These are phyloP conservation scores for Xyrauchen texanus DNA, from an alignment of 2,113 vertebrate species.

Conservation along the genomic window DNA sequence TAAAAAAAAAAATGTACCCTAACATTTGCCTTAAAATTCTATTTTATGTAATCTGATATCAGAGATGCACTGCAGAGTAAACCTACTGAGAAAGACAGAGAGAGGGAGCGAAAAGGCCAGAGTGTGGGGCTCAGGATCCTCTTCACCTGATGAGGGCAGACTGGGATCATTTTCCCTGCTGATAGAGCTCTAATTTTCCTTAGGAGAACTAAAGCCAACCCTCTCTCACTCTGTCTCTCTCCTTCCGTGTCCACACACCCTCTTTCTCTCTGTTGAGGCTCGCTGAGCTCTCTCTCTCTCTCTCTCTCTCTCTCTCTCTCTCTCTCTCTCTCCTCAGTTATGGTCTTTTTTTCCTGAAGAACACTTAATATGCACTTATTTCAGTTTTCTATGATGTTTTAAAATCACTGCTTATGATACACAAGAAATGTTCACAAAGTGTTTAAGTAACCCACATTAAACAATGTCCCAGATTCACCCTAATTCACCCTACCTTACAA, in stretches of 20 bases:
- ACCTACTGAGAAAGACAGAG: background rate
- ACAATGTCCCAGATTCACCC: background rate
- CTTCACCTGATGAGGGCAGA: conserved; percentile 79
- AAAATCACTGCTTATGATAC: conserved; percentile 11
- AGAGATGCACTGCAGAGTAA: background rate
- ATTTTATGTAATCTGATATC: background rate
- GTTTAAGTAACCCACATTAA: background rate
- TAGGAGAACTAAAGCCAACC: conserved; percentile 50
- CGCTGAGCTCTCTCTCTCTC: background rate
- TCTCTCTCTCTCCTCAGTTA: too few relatives aligned
- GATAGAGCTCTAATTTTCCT: conserved; percentile 58
- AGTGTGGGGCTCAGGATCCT: conserved; percentile 49
- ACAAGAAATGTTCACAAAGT: background rate
- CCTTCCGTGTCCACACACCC: background rate
- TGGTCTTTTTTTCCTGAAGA: too few relatives aligned
- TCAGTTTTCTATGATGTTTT: background rate
- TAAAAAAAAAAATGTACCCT: background rate
- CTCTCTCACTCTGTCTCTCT: conserved; percentile 28
- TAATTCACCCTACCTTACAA: background rate
- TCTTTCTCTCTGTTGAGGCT: conserved; percentile 44
- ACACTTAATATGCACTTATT: too few relatives aligned
- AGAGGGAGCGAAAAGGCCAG: conserved; percentile 48
- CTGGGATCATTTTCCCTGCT: conserved; percentile 70
- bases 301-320: too few relatives aligned
- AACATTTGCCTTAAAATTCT: background rate